Evolutionary conservation across 2,888 invertebrate genomes (phyloP).

Genomic region (Epinotia bilunana): DNA sequence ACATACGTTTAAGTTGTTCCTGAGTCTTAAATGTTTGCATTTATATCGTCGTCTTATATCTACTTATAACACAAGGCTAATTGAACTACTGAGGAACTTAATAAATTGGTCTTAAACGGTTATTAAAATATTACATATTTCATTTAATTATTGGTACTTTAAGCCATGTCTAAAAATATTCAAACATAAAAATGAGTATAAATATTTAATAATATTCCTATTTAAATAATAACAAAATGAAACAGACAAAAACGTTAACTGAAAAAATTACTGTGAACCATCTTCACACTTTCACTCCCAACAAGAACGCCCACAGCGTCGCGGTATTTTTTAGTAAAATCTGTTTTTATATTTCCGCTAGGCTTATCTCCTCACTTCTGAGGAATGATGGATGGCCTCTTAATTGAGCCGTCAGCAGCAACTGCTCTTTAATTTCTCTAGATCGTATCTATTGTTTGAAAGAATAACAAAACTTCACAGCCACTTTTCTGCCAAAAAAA

Average conservation of each 20-base stretch:
- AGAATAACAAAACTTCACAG: conserved; percentile 36
- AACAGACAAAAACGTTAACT: not conserved
- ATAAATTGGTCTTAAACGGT: too few species aligned
- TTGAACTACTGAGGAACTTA: too few species aligned
- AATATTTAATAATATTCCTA: too few species aligned
- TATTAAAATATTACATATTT: too few species aligned
- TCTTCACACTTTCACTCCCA: conserved; percentile 3
- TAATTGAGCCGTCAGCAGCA: conserved; percentile 61
- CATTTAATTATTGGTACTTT: not conserved
- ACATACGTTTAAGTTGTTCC: too few species aligned
- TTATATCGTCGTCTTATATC: too few species aligned
- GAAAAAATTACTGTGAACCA: not conserved
- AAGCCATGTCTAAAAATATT: too few species aligned
- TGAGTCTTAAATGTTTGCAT: too few species aligned
- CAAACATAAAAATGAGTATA: too few species aligned
- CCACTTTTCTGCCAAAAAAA: conserved; percentile 24
- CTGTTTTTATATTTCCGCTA: conserved; percentile 34
- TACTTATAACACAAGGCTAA: too few species aligned
- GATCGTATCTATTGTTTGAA: conserved; percentile 46
- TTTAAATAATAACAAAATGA: too few species aligned
- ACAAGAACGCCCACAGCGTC: not conserved
- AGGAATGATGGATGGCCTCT: conserved; percentile 57
- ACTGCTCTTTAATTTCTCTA: conserved; percentile 56
- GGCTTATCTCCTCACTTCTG: conserved; percentile 33
- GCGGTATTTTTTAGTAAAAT: conserved; percentile 24